These are phyloP conservation scores for Cygnus buccinator DNA, from an alignment of 2,113 vertebrate species.

Conservation along the genomic window DNA sequence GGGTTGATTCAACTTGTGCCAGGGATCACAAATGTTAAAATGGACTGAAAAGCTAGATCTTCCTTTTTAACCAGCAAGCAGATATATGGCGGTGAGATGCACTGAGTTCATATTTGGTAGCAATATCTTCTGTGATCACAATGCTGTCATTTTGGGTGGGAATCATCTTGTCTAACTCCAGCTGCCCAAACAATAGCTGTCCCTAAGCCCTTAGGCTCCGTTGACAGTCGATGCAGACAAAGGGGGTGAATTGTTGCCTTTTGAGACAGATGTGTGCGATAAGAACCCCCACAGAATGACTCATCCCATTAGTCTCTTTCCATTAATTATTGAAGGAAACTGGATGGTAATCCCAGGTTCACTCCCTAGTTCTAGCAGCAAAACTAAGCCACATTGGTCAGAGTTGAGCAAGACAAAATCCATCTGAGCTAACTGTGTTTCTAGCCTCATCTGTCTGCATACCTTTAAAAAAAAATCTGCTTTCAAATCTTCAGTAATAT, in stretches of 20 bases:
- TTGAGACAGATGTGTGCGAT: background rate
- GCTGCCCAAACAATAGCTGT: constrained; percentile 6
- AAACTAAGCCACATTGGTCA: background rate
- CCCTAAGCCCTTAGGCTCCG: background rate
- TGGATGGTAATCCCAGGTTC: background rate
- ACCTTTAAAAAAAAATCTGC: background rate
- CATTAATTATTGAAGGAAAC: constrained; percentile 1
- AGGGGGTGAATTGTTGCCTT: background rate
- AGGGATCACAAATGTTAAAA: background rate
- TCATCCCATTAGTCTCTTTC: background rate
- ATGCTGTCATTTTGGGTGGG: background rate
- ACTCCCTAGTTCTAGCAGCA: background rate
- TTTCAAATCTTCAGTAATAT: background rate
- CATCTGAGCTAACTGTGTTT: background rate
- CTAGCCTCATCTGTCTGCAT: background rate
- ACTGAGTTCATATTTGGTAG: background rate
- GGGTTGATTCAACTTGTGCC: background rate
- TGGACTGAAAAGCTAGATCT: background rate
- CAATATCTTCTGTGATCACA: constrained; percentile 4
- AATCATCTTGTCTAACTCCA: background rate
- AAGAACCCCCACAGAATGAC: background rate
- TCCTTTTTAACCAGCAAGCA: background rate
- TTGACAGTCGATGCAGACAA: background rate
- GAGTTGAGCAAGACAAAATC: background rate
- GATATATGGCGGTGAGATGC: background rate